A percentile compares a stretch with the other conserved stretches of the same genome.
These are phyloP conservation scores for Grus americana DNA, from an alignment of 2,113 vertebrate genomes.

Conservation along the genomic window DNA sequence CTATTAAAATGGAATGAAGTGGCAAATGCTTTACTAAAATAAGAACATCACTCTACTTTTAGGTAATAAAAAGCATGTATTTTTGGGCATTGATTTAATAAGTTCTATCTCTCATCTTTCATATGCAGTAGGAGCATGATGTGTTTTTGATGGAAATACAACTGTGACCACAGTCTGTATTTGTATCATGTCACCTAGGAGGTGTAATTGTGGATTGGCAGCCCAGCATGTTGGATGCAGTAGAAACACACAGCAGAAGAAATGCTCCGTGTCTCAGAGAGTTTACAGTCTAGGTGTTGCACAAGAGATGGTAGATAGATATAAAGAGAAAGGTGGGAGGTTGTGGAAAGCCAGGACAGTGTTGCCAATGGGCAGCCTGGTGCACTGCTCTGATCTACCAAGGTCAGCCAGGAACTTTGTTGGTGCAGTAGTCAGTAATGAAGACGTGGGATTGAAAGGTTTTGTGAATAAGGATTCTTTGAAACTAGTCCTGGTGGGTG, in stretches of 20 bases:
- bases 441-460: not conserved
- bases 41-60: not conserved
- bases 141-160: slow-evolving; percentile 35
- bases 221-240: not conserved
- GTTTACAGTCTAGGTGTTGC: not conserved
- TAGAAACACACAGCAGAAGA: not conserved
- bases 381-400: not conserved
- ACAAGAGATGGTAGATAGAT: not conserved
- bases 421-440: not conserved
- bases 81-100: not conserved
- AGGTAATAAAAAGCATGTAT: not conserved
- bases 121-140: not conserved
- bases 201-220: slow-evolving; percentile 47
- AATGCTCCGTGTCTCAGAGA: not conserved
- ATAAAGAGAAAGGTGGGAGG: slow-evolving; percentile 9
- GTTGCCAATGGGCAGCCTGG: not conserved
- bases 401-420: not conserved
- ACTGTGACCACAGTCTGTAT: slow-evolving; percentile 42
- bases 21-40: not conserved
- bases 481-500: not conserved
- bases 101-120: slow-evolving; percentile 14
- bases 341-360: not conserved
- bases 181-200: slow-evolving; percentile 53
- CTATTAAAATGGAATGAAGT: not conserved
- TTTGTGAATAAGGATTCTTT: not conserved